A percentile compares a stretch with the other conserved stretches of the same genome.
phyloP scores from a whole-genome alignment of 2,888 invertebrate genomes.

The Drosophila buzzatii region DNA sequence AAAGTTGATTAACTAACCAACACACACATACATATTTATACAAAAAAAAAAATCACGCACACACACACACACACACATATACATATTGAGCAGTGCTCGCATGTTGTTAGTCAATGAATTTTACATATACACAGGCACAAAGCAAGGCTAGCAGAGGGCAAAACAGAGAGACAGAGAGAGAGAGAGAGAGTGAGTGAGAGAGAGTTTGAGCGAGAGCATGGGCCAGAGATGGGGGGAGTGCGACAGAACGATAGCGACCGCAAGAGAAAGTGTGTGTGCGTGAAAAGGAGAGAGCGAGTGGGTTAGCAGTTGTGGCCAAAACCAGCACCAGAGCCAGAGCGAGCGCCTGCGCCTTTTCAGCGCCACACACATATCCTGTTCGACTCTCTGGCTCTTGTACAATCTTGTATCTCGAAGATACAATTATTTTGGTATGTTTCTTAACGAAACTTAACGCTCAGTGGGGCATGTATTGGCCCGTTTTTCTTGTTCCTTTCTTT shows the following conservation, averaged over 20 bases:
- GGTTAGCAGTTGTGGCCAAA: slow-evolving; percentile 9
- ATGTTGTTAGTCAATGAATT: slow-evolving; percentile 81
- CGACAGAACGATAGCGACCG: too few species aligned
- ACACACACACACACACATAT: slow-evolving; percentile 19
- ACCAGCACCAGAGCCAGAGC: neutral
- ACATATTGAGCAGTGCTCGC: slow-evolving; percentile 47
- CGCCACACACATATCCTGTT: slow-evolving; percentile 7
- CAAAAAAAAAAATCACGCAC: neutral
- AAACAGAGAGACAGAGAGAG: slow-evolving; percentile 6
- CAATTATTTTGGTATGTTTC: slow-evolving; percentile 56
- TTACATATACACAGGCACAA: slow-evolving; percentile 52
- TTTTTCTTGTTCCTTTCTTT: neutral
- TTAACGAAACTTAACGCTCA: slow-evolving; percentile 55
- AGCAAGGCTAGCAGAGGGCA: slow-evolving; percentile 4
- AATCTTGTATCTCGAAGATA: slow-evolving; percentile 55
- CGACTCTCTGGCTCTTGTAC: slow-evolving; percentile 13
- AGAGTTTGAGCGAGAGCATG: slow-evolving; percentile 1
- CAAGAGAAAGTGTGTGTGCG: neutral
- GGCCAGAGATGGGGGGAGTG: neutral
- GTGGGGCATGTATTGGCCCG: slow-evolving; percentile 37
- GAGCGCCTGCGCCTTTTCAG: slow-evolving; percentile 44
- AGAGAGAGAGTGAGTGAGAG: slow-evolving; percentile 6
- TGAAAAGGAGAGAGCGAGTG: slow-evolving; percentile 11
- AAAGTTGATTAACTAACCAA: slow-evolving; percentile 33
- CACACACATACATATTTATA: slow-evolving; percentile 1